These are phyloP conservation scores for Scotopteryx bipunctaria DNA, from an alignment of 2,888 invertebrate species.

Conservation along the genomic window DNA sequence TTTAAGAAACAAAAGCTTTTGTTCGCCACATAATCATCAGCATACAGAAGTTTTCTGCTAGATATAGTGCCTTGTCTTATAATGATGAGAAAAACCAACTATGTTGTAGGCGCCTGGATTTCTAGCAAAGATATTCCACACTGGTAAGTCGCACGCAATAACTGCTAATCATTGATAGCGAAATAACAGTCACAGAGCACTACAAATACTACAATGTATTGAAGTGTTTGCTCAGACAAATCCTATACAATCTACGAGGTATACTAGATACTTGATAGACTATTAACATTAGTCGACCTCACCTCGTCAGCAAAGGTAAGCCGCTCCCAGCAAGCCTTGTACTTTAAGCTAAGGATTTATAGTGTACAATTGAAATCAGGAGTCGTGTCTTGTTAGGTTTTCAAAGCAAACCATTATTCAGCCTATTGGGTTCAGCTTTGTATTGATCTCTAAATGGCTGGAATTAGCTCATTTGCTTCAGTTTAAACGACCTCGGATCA, in stretches of 20 bases:
- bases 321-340: conserved; percentile 51
- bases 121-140: background rate
- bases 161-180: background rate
- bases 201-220: background rate
- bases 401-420: conserved; percentile 46
- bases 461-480: conserved; percentile 34
- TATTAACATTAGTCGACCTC: conserved; percentile 53
- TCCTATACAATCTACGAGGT: conserved; percentile 5
- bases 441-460: conserved; percentile 37
- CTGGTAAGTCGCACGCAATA: background rate
- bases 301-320: conserved; percentile 54
- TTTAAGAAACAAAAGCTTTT: too few species aligned
- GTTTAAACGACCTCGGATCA: conserved; percentile 23
- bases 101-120: background rate
- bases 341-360: conserved; percentile 52
- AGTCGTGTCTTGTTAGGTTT: conserved; percentile 59
- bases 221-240: conserved; percentile 4
- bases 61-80: too few species aligned
- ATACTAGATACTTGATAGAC: conserved; percentile 6
- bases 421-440: conserved; percentile 42
- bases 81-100: background rate
- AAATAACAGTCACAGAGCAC: background rate
- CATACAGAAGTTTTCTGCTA: too few species aligned
- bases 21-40: too few species aligned
- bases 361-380: conserved; percentile 42